Evolutionary conservation across 2,888 invertebrate species (phyloP).

Genomic region (Muscina levida): DNA sequence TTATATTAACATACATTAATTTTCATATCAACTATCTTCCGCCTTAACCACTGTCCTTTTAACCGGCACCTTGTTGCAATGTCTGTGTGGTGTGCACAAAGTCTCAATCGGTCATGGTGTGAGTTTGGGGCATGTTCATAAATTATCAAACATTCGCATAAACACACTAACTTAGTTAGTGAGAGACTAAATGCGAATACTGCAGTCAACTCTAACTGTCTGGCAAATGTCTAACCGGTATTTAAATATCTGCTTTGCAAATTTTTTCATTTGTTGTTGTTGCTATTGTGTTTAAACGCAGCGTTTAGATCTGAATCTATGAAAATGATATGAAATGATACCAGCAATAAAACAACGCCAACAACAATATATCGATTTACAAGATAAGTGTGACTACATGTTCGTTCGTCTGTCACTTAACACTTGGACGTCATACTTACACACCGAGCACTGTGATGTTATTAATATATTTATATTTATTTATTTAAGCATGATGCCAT

Average conservation of each 20-base stretch:
- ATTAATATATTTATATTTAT: constrained; percentile 1
- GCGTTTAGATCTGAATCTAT: constrained; percentile 43
- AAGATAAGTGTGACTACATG: constrained; percentile 35
- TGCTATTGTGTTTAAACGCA: constrained; percentile 45
- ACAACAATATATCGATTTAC: constrained; percentile 9
- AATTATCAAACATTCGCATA: constrained; percentile 7
- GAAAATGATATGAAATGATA: neutral
- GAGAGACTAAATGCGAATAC: constrained; percentile 11
- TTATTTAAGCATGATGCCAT: constrained; percentile 37
- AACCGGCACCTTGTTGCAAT: constrained; percentile 34
- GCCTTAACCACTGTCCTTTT: constrained; percentile 37
- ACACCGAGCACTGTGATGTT: too few species aligned
- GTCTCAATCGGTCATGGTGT: neutral
- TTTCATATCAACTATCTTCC: too few species aligned
- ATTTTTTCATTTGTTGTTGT: neutral
- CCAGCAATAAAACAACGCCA: neutral
- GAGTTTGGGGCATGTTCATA: constrained; percentile 21
- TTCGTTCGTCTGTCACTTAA: constrained; percentile 5
- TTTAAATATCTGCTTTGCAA: constrained; percentile 46
- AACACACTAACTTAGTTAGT: too few species aligned
- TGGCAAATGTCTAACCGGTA: constrained; percentile 64
- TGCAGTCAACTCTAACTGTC: constrained; percentile 40
- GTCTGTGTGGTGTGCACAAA: constrained; percentile 33
- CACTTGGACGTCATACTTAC: neutral
- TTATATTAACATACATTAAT: too few species aligned